These are phyloP conservation scores for Drosophila bocki DNA, from an alignment of 1,140 invertebrate species.

Conservation along the genomic window DNA sequence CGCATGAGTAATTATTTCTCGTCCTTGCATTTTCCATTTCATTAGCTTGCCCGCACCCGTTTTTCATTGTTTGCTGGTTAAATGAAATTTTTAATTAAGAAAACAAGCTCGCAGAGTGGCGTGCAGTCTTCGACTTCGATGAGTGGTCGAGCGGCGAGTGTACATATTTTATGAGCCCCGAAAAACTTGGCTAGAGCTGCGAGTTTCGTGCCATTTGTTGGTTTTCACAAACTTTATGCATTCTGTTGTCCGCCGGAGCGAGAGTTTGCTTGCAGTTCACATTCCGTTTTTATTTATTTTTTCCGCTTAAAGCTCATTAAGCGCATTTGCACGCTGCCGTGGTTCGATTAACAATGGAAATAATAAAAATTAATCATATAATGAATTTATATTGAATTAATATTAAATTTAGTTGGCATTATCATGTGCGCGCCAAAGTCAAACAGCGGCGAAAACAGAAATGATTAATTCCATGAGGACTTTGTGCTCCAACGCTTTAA, in stretches of 20 bases:
- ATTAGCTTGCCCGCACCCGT: constrained; percentile 33
- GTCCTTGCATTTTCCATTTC: constrained; percentile 51
- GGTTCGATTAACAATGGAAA: constrained; percentile 61
- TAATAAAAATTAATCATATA: constrained; percentile 70
- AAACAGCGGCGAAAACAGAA: constrained; percentile 55
- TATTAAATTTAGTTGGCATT: constrained; percentile 63
- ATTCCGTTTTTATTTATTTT: constrained; percentile 35
- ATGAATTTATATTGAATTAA: constrained; percentile 75
- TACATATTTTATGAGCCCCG: constrained; percentile 36
- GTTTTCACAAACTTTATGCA: constrained; percentile 51
- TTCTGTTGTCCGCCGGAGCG: constrained; percentile 8
- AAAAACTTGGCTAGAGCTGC: constrained; percentile 29
- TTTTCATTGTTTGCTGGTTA: constrained; percentile 42
- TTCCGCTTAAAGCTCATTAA: constrained; percentile 69
- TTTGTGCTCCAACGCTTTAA: constrained; percentile 58
- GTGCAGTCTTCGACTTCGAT: constrained; percentile 43
- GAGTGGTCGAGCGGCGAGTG: constrained; percentile 26
- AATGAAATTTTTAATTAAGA: constrained; percentile 63
- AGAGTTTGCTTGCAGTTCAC: constrained; percentile 7
- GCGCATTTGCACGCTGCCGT: constrained; percentile 51
- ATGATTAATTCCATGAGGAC: constrained; percentile 70
- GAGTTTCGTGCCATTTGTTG: constrained; percentile 36
- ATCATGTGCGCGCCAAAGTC: constrained; percentile 49
- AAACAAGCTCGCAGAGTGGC: constrained; percentile 28
- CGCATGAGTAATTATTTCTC: constrained; percentile 38